These are phyloP conservation scores for Cochlearius cochlearius DNA, from an alignment of 2,113 vertebrate genomes.

Conservation along the genomic window DNA sequence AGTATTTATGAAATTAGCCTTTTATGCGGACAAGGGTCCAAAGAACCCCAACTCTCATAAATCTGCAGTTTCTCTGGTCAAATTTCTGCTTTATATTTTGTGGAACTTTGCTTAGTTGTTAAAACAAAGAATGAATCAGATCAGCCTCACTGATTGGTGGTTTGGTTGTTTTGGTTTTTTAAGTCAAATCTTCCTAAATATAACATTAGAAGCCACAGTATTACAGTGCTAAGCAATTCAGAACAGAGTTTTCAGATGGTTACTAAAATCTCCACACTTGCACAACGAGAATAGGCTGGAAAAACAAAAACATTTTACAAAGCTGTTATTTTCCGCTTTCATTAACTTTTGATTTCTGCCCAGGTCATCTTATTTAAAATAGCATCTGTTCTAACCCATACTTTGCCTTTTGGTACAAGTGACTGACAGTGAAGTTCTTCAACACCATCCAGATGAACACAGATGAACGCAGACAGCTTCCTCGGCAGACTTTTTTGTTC, in stretches of 20 bases:
- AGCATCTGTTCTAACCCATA: neutral
- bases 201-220: neutral
- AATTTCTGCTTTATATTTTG: neutral
- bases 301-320: neutral
- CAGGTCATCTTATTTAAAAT: neutral
- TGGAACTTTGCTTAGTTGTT: neutral
- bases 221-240: neutral
- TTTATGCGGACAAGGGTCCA: neutral
- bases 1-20: neutral
- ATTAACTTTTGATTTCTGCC: neutral
- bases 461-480: neutral
- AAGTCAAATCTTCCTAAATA: neutral
- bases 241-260: neutral
- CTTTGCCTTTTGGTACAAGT: neutral
- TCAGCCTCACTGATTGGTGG: neutral
- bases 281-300: neutral
- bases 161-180: neutral
- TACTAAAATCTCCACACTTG: neutral
- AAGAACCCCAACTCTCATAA: neutral
- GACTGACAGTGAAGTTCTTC: neutral
- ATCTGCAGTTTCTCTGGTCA: neutral
- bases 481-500: neutral
- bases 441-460: neutral
- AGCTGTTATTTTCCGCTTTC: neutral
- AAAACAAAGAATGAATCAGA: neutral